Base-by-base conservation (phyloP, 2,797 vertebrate species). In the Galaxias olidus region DNA sequence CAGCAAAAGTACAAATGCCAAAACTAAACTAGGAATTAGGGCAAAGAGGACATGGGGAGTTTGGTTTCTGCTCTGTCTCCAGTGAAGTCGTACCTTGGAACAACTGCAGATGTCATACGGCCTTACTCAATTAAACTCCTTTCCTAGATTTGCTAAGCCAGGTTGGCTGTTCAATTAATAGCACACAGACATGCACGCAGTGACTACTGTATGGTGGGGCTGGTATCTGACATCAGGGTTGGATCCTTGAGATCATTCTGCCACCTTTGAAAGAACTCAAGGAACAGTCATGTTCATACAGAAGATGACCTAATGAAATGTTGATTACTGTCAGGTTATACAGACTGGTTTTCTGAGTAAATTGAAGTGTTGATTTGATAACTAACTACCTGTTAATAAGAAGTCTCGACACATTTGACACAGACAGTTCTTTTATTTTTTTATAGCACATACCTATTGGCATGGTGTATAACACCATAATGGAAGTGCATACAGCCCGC, bases 161-260 rank as follows among this genome's bases (percentile, higher is more conserved):
- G 1, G 20, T 67, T 62, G 57, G 40, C 55, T 59, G 71, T 75
- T 77, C 56, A 80, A 20, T 70, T 45, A 61, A 75, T 56, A 45
- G 50, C 47, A 61, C 47, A 61, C 19, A 61, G 46, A 61, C 46
- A 61, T 46, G 49, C 20, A 51, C 14, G 12, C 17, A 60, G 13
- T 6, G 11, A 8, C 43, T 46, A 5, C 15, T 45, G 18, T 55
- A 10, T 10, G 15, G 30, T 65, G 41, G 66, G 63, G 47, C n/a
- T n/a, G n/a, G n/a, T n/a, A n/a, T n/a, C n/a, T 15, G 56, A 75
- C 76, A 76, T 81, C 63, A 71, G 77, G 73, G 62, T 59, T 46
- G 55, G 43, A 14, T 41, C 11, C 7, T 20, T n/a, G 8, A 52
- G 50, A 17, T 52, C 51, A 13, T 11, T 15, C 17, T 55, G 20